phyloP scores from a whole-genome alignment of 2,888 invertebrate species.

The Salpingus planirostris region DNA sequence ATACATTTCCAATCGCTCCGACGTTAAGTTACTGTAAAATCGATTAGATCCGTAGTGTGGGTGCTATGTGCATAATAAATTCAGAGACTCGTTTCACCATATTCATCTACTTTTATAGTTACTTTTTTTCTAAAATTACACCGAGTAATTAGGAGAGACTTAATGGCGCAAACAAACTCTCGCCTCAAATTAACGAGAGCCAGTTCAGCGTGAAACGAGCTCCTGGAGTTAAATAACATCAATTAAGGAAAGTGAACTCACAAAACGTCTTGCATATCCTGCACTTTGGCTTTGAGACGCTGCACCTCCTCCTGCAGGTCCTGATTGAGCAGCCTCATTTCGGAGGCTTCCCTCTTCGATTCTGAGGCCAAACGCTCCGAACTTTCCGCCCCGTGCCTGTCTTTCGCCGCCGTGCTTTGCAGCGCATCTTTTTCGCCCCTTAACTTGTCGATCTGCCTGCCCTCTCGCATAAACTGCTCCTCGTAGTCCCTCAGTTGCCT shows the following conservation, averaged over 20 bases:
- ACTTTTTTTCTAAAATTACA: too few relatives aligned
- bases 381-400: conserved; percentile 45
- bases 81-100: too few relatives aligned
- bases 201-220: neutral
- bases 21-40: conserved; percentile 19
- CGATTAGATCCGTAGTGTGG: neutral
- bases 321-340: conserved; percentile 52
- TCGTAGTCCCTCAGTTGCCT: conserved; percentile 46
- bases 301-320: conserved; percentile 56
- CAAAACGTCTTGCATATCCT: conserved; percentile 45
- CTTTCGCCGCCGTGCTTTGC: conserved; percentile 40
- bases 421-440: conserved; percentile 41
- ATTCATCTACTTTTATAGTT: too few relatives aligned
- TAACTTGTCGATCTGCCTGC: conserved; percentile 44
- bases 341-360: conserved; percentile 53
- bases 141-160: too few relatives aligned
- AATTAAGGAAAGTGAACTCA: conserved; percentile 16
- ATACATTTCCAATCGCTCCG: conserved; percentile 43
- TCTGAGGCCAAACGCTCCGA: conserved; percentile 49
- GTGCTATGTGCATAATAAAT: too few relatives aligned
- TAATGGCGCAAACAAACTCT: conserved; percentile 3
- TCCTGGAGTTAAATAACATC: neutral
- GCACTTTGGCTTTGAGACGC: conserved; percentile 47
- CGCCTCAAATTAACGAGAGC: too few relatives aligned
- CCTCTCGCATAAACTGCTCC: conserved; percentile 40